phyloP scores from a whole-genome alignment of 2,113 vertebrate genomes.

The Eulemur rufifrons region DNA sequence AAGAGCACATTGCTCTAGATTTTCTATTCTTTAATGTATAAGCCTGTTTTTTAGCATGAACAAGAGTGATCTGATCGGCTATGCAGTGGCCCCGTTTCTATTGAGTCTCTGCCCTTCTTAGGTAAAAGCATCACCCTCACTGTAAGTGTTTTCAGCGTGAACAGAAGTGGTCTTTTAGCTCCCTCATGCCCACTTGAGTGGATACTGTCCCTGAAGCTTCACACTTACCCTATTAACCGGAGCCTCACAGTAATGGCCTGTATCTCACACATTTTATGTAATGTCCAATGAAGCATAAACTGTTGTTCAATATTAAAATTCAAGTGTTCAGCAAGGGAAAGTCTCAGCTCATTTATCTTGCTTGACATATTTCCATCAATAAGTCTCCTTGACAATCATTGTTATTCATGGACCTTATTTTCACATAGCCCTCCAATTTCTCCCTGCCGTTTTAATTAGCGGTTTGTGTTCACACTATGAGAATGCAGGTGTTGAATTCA shows the following conservation, averaged over 20 bases:
- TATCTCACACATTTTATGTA: background rate
- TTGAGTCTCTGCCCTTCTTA: background rate
- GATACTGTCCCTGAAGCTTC: background rate
- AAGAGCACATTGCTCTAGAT: background rate
- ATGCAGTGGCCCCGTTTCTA: background rate
- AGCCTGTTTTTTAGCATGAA: background rate
- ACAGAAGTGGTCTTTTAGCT: background rate
- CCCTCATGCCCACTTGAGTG: background rate
- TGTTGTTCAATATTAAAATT: background rate
- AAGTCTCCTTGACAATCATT: background rate
- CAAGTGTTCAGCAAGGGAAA: background rate
- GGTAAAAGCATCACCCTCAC: background rate
- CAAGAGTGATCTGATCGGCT: background rate
- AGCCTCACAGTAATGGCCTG: background rate
- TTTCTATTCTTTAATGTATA: background rate
- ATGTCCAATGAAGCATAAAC: background rate
- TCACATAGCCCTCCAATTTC: background rate
- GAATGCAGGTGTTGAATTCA: conserved; percentile 12
- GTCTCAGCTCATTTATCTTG: background rate
- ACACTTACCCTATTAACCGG: background rate
- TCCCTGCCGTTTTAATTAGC: conserved; percentile 3
- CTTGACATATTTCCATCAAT: background rate
- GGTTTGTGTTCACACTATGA: background rate
- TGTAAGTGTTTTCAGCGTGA: background rate
- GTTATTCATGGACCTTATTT: background rate